phyloP scores from a whole-genome alignment of 2,888 invertebrate species.

The Hetaerina titia region DNA sequence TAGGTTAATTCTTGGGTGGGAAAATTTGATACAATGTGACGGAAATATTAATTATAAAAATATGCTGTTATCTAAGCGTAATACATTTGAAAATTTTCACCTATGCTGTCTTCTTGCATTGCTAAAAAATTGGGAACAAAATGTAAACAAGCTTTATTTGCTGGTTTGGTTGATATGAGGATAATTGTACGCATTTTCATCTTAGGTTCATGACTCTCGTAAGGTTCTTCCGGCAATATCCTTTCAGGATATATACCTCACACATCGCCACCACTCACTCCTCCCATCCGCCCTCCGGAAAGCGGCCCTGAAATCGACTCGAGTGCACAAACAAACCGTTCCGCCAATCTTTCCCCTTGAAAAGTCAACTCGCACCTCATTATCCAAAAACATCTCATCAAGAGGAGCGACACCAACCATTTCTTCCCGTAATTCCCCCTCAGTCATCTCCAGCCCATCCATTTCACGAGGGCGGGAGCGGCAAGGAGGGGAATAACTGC shows the following conservation, averaged over 20 bases:
- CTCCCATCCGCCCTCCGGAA: background rate
- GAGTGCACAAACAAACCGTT: slow-evolving; percentile 5
- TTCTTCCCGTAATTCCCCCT: background rate
- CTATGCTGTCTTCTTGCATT: no score
- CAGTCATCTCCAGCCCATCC: slow-evolving; percentile 10
- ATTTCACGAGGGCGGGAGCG: background rate
- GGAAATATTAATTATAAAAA: no score
- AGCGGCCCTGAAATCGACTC: background rate
- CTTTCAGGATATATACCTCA: background rate
- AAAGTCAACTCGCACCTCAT: slow-evolving; percentile 41
- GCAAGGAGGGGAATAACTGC: background rate
- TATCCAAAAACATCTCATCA: slow-evolving; percentile 47
- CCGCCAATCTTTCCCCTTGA: slow-evolving; percentile 37
- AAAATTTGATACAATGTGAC: no score
- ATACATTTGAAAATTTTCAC: no score
- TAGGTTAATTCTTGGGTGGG: no score
- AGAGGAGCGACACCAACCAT: background rate
- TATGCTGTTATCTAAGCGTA: no score
- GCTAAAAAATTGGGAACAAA: no score
- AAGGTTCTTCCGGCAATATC: no score
- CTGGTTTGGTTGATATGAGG: no score
- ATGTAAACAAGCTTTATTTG: no score
- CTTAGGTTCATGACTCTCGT: no score
- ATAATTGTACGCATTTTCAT: no score
- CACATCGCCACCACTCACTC: background rate